Conservation (phyloP, 2,113 vertebrate genomes). For the Nestor notabilis region DNA sequence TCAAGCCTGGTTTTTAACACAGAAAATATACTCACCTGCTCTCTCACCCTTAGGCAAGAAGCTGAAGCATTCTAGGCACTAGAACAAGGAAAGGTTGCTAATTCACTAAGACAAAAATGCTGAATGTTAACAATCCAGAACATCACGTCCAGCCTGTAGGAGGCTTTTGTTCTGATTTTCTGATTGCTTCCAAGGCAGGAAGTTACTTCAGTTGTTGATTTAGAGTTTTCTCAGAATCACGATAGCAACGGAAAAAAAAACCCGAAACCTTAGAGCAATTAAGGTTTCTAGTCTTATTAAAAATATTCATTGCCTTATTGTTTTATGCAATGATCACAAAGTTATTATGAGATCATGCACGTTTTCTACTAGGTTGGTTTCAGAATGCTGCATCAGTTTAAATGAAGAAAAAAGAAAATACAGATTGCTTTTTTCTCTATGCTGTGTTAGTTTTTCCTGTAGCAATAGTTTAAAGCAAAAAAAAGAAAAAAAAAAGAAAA, state of each 20-base stretch:
- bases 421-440: background rate
- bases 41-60: background rate
- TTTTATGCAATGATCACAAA: background rate
- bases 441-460: background rate
- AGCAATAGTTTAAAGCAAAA: background rate
- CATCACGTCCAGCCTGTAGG: background rate
- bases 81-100: background rate
- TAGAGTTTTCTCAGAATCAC: slow-evolving; percentile 8
- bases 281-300: background rate
- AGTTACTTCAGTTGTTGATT: slow-evolving; percentile 30
- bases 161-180: slow-evolving; percentile 50
- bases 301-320: background rate
- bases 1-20: background rate
- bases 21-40: background rate
- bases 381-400: background rate
- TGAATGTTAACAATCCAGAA: slow-evolving; percentile 7
- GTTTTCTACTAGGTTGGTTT: background rate
- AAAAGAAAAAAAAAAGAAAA: background rate
- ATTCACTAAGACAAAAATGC: background rate
- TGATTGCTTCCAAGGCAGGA: slow-evolving; percentile 45
- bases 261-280: background rate
- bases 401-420: background rate
- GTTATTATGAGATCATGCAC: background rate
- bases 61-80: background rate
- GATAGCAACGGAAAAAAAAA: background rate